phyloP scores from a whole-genome alignment of 2,113 vertebrate species.

The Acanthisitta chloris region DNA sequence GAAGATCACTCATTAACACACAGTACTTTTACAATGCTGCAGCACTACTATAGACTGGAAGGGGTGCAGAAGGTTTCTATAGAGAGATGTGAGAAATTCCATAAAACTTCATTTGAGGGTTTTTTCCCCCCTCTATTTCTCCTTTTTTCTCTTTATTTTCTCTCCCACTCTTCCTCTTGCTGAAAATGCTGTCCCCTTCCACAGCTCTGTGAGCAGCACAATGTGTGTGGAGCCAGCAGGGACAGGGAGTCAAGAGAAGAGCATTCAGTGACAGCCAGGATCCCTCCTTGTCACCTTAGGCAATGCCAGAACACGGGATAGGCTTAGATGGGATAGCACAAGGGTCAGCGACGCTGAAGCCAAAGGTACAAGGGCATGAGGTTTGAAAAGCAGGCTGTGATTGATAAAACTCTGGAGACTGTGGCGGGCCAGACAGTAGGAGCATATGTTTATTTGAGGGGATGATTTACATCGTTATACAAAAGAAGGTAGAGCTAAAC shows the following conservation, averaged over 20 bases:
- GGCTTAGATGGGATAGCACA: neutral
- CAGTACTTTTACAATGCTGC: neutral
- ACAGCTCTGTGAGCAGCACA: neutral
- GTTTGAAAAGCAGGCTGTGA: neutral
- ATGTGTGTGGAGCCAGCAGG: neutral
- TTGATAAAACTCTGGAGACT: neutral
- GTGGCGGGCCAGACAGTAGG: neutral
- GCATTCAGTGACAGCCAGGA: neutral
- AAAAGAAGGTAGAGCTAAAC: neutral
- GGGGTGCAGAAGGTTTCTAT: neutral
- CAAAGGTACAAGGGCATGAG: conserved; percentile 17
- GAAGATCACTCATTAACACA: neutral
- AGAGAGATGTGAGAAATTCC: neutral
- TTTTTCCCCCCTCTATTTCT: neutral
- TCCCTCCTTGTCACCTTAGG: conserved; percentile 28
- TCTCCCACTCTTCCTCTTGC: neutral
- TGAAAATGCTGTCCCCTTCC: neutral
- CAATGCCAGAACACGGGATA: rapidly evolving
- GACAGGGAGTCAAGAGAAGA: neutral
- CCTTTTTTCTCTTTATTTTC: neutral
- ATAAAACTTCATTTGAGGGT: neutral
- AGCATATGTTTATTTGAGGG: neutral
- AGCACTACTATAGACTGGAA: neutral
- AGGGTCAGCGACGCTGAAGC: neutral
- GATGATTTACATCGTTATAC: neutral